Base-by-base conservation (phyloP, 2,113 vertebrate genomes). In the Caranx melampygus region DNA sequence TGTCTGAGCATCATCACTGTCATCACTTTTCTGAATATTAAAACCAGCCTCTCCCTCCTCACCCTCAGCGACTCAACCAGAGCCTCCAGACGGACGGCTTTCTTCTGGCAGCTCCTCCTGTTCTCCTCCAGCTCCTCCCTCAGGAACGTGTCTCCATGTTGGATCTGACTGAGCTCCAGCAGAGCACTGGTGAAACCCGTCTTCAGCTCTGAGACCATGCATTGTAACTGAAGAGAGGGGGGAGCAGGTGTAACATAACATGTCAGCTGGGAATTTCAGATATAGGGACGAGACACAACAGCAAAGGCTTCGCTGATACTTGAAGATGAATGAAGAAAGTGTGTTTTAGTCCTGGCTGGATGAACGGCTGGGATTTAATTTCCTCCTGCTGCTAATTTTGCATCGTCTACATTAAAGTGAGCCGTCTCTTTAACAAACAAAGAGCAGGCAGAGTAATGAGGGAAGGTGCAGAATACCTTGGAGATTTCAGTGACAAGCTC, bases 131-230 rank as follows among this genome's bases (percentile, higher is more conserved):
- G 79, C 86, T 94, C 92, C 67, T 92, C 93, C 82, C 92, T 89
- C 64, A 95, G 92, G 82, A 72, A 79, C 2, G 87, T 84, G 90
- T 95, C 94, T 73, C 93, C 92, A 37, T 94, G 92, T 52, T 95
- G 94, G 89, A 95, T 95, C 62, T 94, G 91, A 70, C 91, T 87
- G 66, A 95, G 92, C 76, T 95, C 94, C 75, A 91, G 72, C 70
- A 95, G 77, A 0, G 95, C 94, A 1, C 88, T 86, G 83, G 86
- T 91, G 68, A 95, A 95, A 6, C 94, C 94, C 2, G 85, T 88
- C 86, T 93, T 94, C 86, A 95, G 90, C 87, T 95, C 95, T 0
- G 92, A 87, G 6, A 95, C 95, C 92, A 94, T 93, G 52, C 81
- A 82, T 67, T 95, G 94, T 45, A 95, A 61, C 95, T 95, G 73